Evolutionary conservation across 2,113 vertebrate genomes (phyloP), one percentile per base, ranked within the genome.

Genomic region (Sminthopsis crassicaudata): DNA sequence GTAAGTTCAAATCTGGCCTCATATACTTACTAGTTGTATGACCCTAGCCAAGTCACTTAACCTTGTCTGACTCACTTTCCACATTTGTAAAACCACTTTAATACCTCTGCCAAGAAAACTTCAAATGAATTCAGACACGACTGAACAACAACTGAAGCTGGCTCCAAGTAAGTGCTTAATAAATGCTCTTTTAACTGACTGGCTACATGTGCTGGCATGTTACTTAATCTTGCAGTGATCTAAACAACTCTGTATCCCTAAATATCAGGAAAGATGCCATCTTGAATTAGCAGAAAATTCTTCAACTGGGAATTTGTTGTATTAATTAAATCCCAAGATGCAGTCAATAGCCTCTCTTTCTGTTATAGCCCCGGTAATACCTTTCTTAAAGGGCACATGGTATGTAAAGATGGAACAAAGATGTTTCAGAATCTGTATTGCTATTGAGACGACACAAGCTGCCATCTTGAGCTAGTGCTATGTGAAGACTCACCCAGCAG

Each of bases 401-500:
- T 42, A 25, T 0, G 0, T 14, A 26, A 0, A 8, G 23, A 46
- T 1, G 25, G 89, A 8, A 48, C 24, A 12, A 4, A 55, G 46
- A 14, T 24, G 16, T 12, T 60, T 52, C 11, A 7, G 46, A 53
- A 5, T 22, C n/a, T 24, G 25, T 19, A 42, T 46, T 46, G 36
- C 36, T 1, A 90, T 0, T 8, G 27, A 9, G 0, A 9, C 46
- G 26, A 36, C 23, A 0, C 30, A 90, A 90, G 90, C 24, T 8
- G 0, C 51, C 23, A 4, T 19, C 25, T 19, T 53, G 42, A 0
- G 9, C 23, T 67, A 0, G 8, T 11, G 42, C 19, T 10, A 8
- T 2, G 42, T 84, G 54, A 67, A 53, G 0, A n/a, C 99, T 99
- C 99, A 99, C 99, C 99, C 99, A 0, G 99, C 99, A 50, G 99